phyloP scores from a whole-genome alignment of 2,797 vertebrate genomes.

The Alca torda region DNA sequence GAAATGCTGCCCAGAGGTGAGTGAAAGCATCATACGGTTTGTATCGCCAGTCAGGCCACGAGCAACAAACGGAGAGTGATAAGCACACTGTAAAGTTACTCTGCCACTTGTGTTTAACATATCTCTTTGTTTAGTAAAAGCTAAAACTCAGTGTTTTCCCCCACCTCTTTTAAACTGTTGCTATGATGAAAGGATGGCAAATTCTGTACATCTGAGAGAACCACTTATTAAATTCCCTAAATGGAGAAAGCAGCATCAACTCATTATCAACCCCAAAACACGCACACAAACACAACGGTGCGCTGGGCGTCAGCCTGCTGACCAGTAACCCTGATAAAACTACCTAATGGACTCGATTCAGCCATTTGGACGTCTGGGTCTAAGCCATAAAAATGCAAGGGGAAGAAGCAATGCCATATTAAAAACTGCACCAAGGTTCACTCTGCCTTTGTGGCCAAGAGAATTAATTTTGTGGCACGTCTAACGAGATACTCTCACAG shows the following conservation, averaged over 20 bases:
- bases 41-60: background rate
- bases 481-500: background rate
- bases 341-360: background rate
- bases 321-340: background rate
- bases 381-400: background rate
- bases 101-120: background rate
- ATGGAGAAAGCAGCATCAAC: background rate
- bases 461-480: background rate
- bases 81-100: background rate
- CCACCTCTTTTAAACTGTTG: background rate
- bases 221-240: background rate
- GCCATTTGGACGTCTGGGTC: background rate
- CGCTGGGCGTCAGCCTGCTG: background rate
- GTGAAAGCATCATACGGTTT: background rate
- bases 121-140: background rate
- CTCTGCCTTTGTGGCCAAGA: background rate
- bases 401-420: background rate
- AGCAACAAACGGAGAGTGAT: background rate
- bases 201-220: background rate
- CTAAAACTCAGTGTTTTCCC: background rate
- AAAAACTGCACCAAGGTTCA: background rate
- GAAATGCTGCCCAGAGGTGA: background rate
- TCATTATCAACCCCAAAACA: fast-evolving
- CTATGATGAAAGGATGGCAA: background rate
- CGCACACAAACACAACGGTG: background rate